Percentiles rank a stretch among this genome's conserved stretches.
Conservation (phyloP, 1,140 invertebrate species). For the Eumeta japonica region DNA sequence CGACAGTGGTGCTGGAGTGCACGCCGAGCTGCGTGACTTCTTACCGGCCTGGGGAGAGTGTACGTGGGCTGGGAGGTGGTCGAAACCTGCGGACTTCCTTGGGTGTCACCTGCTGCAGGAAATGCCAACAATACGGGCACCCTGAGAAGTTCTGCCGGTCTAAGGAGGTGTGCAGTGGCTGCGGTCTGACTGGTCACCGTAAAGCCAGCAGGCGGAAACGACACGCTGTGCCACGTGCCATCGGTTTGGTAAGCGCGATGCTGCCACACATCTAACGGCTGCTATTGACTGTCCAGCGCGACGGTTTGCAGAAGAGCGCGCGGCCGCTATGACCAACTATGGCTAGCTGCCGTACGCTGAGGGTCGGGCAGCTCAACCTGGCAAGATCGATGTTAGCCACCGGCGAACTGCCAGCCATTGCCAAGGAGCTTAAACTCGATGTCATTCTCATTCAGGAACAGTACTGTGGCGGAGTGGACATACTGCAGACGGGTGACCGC, state of each 20-base stretch:
- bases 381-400: constrained; percentile 8
- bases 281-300: constrained; percentile 9
- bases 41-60: neutral
- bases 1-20: constrained; percentile 5
- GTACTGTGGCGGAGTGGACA: neutral
- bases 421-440: constrained; percentile 7
- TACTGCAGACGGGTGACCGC: neutral
- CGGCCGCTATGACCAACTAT: neutral
- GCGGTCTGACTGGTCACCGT: constrained; percentile 12
- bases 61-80: constrained; percentile 12
- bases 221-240: constrained; percentile 13
- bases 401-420: constrained; percentile 9
- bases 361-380: constrained; percentile 12
- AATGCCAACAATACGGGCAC: constrained; percentile 21
- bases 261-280: constrained; percentile 7
- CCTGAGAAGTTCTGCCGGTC: constrained; percentile 15
- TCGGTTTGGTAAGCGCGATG: too few relatives aligned
- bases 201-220: neutral
- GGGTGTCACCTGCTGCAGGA: constrained; percentile 13
- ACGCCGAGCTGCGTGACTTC: constrained; percentile 1
- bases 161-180: constrained; percentile 9
- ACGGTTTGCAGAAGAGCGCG: neutral
- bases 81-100: constrained; percentile 10
- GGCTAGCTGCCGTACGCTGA: neutral
- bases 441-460: constrained; percentile 14